These are phyloP conservation scores for Liasis olivaceus DNA, from an alignment of 2,797 vertebrate genomes.

Conservation along the genomic window DNA sequence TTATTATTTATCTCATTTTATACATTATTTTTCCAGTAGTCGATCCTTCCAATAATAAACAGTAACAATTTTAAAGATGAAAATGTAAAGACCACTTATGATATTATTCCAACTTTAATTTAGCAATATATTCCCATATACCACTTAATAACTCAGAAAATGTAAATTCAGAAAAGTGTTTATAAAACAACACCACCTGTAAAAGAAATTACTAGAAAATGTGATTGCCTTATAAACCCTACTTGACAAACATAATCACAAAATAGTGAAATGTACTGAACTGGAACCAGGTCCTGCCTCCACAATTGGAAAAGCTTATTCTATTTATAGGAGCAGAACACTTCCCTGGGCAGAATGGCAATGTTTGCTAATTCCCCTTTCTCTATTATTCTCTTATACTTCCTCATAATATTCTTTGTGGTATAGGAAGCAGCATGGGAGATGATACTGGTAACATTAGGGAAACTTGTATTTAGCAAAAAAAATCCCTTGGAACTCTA, in stretches of 20 bases:
- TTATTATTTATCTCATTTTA: conserved; percentile 18
- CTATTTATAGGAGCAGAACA: background rate
- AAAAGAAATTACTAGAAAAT: background rate
- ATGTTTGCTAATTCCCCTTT: background rate
- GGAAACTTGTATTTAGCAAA: background rate
- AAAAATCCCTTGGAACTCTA: background rate
- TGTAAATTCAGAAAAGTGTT: background rate
- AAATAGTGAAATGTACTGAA: background rate
- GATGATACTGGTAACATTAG: background rate
- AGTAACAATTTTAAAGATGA: conserved; percentile 1
- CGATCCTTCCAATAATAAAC: conserved; percentile 18
- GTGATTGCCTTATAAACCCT: background rate
- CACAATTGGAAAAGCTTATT: background rate
- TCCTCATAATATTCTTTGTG: background rate
- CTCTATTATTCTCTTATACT: background rate
- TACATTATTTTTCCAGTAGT: background rate
- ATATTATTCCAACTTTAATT: background rate
- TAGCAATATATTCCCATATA: background rate
- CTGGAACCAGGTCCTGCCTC: background rate
- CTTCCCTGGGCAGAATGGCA: background rate
- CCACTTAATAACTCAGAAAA: background rate
- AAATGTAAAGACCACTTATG: background rate
- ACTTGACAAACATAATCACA: background rate
- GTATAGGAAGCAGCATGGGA: background rate
- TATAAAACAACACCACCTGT: conserved; percentile 4